Conservation (phyloP, 2,113 vertebrate species). For the Megaceryle torquata region DNA sequence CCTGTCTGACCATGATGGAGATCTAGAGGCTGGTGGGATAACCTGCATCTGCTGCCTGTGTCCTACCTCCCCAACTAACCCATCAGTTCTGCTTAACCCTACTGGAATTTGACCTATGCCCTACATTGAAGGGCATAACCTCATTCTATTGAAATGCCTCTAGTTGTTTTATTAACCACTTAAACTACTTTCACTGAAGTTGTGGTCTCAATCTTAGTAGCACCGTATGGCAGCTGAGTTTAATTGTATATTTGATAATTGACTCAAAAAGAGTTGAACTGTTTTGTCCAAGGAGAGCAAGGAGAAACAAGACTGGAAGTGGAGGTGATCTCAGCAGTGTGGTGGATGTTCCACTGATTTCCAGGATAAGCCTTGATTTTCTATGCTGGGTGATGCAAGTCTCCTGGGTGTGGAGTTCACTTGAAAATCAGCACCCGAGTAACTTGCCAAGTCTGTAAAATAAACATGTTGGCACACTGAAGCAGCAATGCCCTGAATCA, state of each 20-base stretch:
- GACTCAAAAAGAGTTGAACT: neutral
- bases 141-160: neutral
- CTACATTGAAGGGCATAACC: neutral
- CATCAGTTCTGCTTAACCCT: neutral
- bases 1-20: neutral
- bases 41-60: neutral
- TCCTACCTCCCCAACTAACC: neutral
- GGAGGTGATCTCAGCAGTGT: rapidly evolving
- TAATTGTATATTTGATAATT: neutral
- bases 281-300: neutral
- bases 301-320: neutral
- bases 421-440: neutral
- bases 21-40: neutral
- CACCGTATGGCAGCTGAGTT: neutral
- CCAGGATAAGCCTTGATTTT: neutral
- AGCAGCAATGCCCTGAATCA: neutral
- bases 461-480: neutral
- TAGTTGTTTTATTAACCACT: neutral
- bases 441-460: neutral
- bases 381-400: neutral
- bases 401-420: neutral
- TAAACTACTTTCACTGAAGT: neutral
- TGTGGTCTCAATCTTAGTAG: neutral
- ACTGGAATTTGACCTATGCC: neutral
- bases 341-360: neutral